Evolutionary conservation across 1,140 invertebrate genomes (phyloP).

Genomic region (Sitobion miscanthi): DNA sequence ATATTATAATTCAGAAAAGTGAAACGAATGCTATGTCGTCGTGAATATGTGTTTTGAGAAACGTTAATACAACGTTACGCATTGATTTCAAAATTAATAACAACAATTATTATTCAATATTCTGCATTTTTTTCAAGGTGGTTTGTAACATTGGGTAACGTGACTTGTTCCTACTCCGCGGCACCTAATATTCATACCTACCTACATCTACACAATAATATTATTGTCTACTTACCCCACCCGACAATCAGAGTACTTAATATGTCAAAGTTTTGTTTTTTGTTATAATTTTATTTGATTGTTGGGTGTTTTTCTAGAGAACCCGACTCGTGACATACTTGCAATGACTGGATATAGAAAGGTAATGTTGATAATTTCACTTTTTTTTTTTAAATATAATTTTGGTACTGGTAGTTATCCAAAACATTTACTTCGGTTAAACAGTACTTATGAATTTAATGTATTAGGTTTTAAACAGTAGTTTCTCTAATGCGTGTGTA

Average conservation of each 20-base stretch:
- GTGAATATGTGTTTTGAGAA: neutral
- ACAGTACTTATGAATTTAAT: neutral
- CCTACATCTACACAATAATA: neutral
- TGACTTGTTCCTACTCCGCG: neutral
- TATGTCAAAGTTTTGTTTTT: neutral
- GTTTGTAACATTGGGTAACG: neutral
- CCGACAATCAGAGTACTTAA: neutral
- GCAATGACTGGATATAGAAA: neutral
- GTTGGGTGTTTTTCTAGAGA: neutral
- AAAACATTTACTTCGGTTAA: neutral
- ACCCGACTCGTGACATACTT: neutral
- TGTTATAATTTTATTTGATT: neutral
- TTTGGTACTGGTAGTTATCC: neutral
- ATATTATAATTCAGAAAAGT: no score
- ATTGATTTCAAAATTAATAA: neutral
- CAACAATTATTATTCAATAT: neutral
- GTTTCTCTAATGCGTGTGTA: neutral
- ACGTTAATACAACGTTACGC: neutral
- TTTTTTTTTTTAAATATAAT: neutral
- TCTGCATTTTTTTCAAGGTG: neutral
- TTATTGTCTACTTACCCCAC: neutral
- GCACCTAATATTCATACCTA: neutral
- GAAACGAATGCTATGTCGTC: no score
- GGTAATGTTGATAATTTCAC: neutral
- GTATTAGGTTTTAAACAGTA: neutral